Evolutionary conservation across 2,113 vertebrate genomes (phyloP).

Genomic region (Megaceryle torquata): DNA sequence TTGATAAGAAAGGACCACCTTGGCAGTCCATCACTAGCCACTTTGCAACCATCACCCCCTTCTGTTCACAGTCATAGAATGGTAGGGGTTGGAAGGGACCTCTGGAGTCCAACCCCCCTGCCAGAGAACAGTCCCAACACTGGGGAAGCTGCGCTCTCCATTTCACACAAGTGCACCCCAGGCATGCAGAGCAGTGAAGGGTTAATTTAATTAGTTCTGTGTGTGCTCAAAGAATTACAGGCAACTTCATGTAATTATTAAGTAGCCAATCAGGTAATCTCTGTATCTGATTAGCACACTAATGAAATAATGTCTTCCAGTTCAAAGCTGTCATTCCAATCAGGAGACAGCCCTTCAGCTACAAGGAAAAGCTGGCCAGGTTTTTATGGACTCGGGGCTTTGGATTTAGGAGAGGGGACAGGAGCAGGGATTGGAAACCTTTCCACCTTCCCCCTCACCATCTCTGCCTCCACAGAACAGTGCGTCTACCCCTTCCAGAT

Average conservation of each 20-base stretch:
- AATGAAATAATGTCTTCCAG: slow-evolving; percentile 76
- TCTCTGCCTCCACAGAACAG: neutral
- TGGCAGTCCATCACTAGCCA: neutral
- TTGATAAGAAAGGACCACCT: neutral
- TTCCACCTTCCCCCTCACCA: neutral
- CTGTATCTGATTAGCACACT: slow-evolving; percentile 71
- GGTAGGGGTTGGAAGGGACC: too few species aligned
- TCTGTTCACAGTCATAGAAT: neutral
- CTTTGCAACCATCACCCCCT: neutral
- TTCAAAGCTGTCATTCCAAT: slow-evolving; percentile 75
- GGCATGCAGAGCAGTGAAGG: slow-evolving; percentile 48
- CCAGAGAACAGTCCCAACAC: neutral
- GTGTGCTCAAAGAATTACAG: slow-evolving; percentile 75
- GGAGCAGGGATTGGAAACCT: neutral
- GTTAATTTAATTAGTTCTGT: slow-evolving; percentile 76
- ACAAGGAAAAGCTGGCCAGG: slow-evolving; percentile 63
- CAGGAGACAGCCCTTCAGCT: slow-evolving; percentile 62
- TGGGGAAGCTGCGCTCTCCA: slow-evolving; percentile 16
- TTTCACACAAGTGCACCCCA: slow-evolving; percentile 41
- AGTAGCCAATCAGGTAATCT: slow-evolving; percentile 75
- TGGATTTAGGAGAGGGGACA: slow-evolving; percentile 6
- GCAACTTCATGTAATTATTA: slow-evolving; percentile 79
- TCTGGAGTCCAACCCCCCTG: too few species aligned
- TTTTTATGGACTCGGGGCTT: slow-evolving; percentile 42
- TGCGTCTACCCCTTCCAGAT: neutral